These are phyloP conservation scores for Laticauda laticaudata DNA, from an alignment of 2,113 vertebrate genomes.

Conservation along the genomic window DNA sequence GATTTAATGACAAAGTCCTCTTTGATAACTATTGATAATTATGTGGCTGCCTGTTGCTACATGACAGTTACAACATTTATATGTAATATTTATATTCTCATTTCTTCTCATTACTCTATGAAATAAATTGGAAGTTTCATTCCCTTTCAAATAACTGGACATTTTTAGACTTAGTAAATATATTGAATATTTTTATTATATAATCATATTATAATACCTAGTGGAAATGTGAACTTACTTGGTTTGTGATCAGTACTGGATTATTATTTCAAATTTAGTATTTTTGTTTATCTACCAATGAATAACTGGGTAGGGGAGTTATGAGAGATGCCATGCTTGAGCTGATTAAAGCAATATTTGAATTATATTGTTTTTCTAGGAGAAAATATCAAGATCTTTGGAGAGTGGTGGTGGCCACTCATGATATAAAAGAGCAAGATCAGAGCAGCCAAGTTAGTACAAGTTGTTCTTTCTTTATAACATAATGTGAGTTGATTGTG, in stretches of 20 bases:
- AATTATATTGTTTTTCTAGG: slow-evolving; percentile 29
- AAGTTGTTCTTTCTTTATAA: neutral
- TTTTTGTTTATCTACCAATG: neutral
- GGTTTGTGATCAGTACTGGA: neutral
- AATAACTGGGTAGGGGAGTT: neutral
- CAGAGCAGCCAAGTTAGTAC: slow-evolving; percentile 50
- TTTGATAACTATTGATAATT: neutral
- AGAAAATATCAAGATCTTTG: slow-evolving; percentile 30
- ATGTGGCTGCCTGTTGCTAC: neutral
- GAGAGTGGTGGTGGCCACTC: slow-evolving; percentile 49
- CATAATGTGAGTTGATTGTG: neutral
- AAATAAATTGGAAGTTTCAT: neutral
- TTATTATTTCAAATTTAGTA: neutral
- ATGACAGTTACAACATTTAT: neutral
- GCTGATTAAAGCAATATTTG: neutral
- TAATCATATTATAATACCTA: neutral
- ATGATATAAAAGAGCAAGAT: slow-evolving; percentile 46
- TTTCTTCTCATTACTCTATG: neutral
- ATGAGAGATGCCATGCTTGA: neutral
- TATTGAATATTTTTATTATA: neutral
- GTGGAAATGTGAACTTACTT: neutral
- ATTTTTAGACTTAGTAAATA: neutral
- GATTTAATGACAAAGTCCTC: neutral
- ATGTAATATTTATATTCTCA: neutral
- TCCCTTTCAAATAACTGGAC: neutral